Evolutionary conservation across 2,888 invertebrate species (phyloP), one percentile per base, ranked within the genome.

Genomic region (Adelphocoris suturalis): DNA sequence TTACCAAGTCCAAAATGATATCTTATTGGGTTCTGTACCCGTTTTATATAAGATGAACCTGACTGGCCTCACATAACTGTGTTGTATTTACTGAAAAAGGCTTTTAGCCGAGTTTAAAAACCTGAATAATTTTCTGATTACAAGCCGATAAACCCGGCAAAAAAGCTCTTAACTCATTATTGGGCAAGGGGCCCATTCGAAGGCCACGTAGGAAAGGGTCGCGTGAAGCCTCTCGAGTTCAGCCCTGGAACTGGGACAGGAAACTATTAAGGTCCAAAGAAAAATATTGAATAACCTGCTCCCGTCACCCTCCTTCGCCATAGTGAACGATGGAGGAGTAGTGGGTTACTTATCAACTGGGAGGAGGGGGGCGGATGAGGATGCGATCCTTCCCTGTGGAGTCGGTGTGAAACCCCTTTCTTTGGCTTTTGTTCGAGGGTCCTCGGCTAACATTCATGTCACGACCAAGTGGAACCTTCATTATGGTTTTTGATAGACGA

Each of bases 381-480:
- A 68, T 68, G 68, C 23, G 68, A 68, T 68, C 23, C 68, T 68
- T 68, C 68, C 27, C 68, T 23, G 68, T 7, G 23, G 23, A 68
- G 68, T 23, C 80, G 16, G 80, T 80, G 80, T 19, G 47, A 23
- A 47, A 80, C 80, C 47, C 48, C 47, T 48, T 80, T 80, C 48
- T 80, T 46, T 16, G 80, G 47, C 80, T 80, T 80, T 47, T 80
- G 80, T 46, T 48, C 80, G n/a, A 46, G 80, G 80, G 80, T 80
- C 80, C 80, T 82, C 48, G 16, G 2, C n/a, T 48, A 82, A 82
- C 48, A 82, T 47, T n/a, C 19, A 11, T 23, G 82, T 82, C 82
- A 82, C 82, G 52, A 82, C 55, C 48, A n/a, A 47, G 47, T 46
- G 23, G 46, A 46, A 12, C 46, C 80, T 47, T 48, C 19, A 37